phyloP scores from a whole-genome alignment of 2,113 vertebrate species.

The Pomatorhinus ruficollis region DNA sequence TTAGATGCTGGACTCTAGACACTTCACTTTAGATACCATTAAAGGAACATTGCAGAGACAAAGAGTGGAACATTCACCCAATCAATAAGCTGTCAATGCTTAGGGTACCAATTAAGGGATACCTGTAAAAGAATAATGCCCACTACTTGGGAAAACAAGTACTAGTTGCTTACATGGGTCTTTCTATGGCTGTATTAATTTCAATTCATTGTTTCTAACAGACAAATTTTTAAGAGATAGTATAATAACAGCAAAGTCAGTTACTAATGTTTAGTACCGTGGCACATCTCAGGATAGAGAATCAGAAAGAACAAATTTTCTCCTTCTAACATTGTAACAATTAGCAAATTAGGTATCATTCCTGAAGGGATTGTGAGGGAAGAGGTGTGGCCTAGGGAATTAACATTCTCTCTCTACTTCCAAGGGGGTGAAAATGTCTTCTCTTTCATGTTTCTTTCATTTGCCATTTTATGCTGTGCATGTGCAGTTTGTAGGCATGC shows the following conservation, averaged over 20 bases:
- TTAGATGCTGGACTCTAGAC: neutral
- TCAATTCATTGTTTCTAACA: neutral
- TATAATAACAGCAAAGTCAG: neutral
- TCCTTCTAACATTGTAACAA: neutral
- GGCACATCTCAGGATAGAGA: neutral
- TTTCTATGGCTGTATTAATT: neutral
- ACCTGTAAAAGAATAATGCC: neutral
- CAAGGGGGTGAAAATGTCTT: neutral
- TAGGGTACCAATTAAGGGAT: neutral
- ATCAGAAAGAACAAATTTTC: neutral
- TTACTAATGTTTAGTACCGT: neutral
- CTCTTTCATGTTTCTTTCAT: neutral
- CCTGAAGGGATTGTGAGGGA: neutral
- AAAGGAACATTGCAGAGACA: neutral
- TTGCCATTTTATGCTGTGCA: slow-evolving; percentile 24
- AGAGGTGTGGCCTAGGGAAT: neutral
- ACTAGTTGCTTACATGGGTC: neutral
- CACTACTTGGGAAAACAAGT: neutral
- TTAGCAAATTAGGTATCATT: neutral
- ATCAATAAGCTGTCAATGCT: neutral
- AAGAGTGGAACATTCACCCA: neutral
- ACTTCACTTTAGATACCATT: neutral
- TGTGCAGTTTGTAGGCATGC: neutral
- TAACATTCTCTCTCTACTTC: neutral
- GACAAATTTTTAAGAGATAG: neutral